A percentile compares a stretch with the other conserved stretches of the same genome.
phyloP scores from a whole-genome alignment of 30 jellyfish, hydroid and myxozoan genomes.

The Mastigias papua region DNA sequence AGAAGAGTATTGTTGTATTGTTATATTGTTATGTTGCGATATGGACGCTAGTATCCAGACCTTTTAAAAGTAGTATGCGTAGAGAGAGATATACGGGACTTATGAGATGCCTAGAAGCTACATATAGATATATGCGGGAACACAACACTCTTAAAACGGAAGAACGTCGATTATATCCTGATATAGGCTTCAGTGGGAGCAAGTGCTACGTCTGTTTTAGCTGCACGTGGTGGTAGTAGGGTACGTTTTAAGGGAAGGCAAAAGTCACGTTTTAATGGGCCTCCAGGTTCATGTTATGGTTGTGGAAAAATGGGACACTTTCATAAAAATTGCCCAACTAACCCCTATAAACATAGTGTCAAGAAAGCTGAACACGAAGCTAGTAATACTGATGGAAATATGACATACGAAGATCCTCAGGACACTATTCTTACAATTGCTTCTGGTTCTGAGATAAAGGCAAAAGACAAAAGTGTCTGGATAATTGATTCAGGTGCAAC shows the following conservation, averaged over 20 bases:
- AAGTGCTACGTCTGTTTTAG: background rate
- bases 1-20: no score
- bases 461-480: constrained; percentile 38
- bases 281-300: constrained; percentile 54
- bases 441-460: constrained; percentile 45
- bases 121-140: no score
- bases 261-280: background rate
- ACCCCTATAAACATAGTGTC: constrained; percentile 11
- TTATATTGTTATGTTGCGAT: no score
- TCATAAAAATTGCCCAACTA: constrained; percentile 39
- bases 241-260: background rate
- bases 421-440: background rate
- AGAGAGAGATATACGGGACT: no score
- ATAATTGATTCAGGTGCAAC: constrained; percentile 51
- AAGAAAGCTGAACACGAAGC: constrained; percentile 34
- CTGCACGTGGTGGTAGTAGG: background rate
- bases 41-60: no score
- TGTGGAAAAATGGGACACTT: constrained; percentile 44
- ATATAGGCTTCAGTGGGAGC: background rate
- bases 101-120: no score
- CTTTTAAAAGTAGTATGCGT: no score
- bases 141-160: background rate
- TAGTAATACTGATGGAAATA: constrained; percentile 20
- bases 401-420: constrained; percentile 13
- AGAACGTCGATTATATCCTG: background rate